Conservation (phyloP, 37 sponge, comb jelly and placozoan species). For the Ianthella basta region DNA sequence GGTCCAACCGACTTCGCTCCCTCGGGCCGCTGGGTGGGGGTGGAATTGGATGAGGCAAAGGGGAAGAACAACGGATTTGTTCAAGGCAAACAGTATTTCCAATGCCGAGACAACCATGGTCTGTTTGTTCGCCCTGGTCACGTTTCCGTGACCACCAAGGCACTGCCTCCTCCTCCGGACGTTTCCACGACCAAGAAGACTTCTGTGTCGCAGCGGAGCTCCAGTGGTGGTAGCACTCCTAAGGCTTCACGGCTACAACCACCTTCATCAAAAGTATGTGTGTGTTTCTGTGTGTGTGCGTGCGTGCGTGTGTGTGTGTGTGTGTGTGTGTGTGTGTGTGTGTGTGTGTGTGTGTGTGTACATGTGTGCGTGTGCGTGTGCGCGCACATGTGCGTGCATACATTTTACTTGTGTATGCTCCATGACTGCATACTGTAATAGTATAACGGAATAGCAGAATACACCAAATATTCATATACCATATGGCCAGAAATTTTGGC, state of each 20-base stretch:
- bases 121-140: slow-evolving; percentile 80
- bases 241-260: slow-evolving; percentile 5
- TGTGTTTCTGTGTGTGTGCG: neutral
- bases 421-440: too few relatives aligned
- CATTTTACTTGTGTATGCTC: too few relatives aligned
- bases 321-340: neutral
- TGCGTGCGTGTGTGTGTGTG: neutral
- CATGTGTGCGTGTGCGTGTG: too few relatives aligned
- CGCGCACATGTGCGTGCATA: too few relatives aligned
- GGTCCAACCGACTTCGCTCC: slow-evolving; percentile 92
- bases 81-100: slow-evolving; percentile 85
- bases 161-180: neutral
- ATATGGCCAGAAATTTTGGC: too few relatives aligned
- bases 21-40: slow-evolving; percentile 93
- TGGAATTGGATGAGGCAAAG: slow-evolving; percentile 80
- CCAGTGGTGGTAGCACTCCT: neutral
- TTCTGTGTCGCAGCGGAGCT: neutral
- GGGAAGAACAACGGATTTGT: slow-evolving; percentile 97
- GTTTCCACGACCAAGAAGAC: neutral
- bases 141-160: slow-evolving; percentile 17
- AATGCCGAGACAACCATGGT: slow-evolving; percentile 82
- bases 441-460: too few relatives aligned
- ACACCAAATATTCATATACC: too few relatives aligned
- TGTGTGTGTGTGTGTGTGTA: neutral
- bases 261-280: slow-evolving; percentile 39